Conservation (phyloP, 2,113 vertebrate species). For the Bubo blakistoni region DNA sequence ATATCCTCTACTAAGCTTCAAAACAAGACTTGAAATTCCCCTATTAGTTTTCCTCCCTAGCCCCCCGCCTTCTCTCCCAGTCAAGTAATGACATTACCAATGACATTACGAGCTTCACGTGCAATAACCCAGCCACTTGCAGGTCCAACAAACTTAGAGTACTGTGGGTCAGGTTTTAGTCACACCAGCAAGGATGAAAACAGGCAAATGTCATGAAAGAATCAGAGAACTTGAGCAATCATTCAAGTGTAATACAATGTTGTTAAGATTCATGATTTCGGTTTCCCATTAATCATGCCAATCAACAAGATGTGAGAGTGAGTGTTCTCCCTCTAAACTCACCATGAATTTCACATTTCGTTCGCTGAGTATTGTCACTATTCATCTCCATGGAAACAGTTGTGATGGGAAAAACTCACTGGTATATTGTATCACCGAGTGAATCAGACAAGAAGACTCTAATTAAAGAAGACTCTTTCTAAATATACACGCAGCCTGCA, state of each 20-base stretch:
- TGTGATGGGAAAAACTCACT: conserved; percentile 23
- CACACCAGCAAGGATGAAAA: neutral
- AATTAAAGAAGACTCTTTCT: conserved; percentile 47
- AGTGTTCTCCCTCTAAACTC: neutral
- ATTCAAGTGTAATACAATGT: neutral
- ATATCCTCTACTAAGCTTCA: neutral
- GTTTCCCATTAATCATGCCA: conserved; percentile 8
- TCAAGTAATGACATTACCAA: neutral
- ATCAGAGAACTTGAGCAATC: neutral
- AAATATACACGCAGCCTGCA: conserved; percentile 28
- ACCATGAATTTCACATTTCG: conserved; percentile 6
- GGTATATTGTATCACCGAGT: neutral
- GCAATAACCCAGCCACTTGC: neutral
- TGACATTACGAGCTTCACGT: fast-evolving
- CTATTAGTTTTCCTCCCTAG: neutral
- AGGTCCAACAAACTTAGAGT: neutral
- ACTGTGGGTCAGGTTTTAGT: neutral
- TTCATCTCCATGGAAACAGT: conserved; percentile 46
- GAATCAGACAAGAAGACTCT: conserved; percentile 30
- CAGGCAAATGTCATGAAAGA: neutral
- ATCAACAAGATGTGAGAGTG: neutral
- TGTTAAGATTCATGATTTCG: neutral
- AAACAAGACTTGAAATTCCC: neutral
- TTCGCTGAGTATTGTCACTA: neutral
- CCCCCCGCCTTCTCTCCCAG: neutral